phyloP scores from a whole-genome alignment of 2,113 vertebrate genomes.

The Eptesicus fuscus region DNA sequence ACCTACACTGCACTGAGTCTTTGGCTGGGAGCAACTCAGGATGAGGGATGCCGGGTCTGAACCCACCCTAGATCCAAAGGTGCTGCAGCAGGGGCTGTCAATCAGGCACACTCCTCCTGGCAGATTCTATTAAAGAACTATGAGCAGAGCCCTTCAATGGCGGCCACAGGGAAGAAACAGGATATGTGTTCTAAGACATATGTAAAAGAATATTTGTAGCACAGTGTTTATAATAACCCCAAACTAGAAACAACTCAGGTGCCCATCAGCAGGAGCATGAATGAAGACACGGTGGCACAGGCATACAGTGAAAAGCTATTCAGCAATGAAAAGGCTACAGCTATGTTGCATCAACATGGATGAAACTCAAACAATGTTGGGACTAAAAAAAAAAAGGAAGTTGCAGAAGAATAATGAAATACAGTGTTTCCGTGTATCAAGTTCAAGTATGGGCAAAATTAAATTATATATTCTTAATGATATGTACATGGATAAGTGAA shows the following conservation, averaged over 20 bases:
- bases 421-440: not conserved
- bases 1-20: not conserved
- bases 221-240: not conserved
- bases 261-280: not conserved
- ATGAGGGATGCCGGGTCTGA: not conserved
- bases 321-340: not conserved
- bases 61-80: not conserved
- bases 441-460: not conserved
- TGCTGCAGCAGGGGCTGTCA: not conserved
- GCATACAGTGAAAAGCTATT: not conserved
- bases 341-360: accelerated
- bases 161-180: not conserved
- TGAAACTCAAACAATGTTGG: not conserved
- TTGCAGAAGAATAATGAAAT: not conserved
- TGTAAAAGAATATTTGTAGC: not conserved
- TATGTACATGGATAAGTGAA: not conserved
- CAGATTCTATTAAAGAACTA: not conserved
- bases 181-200: not conserved
- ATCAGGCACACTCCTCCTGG: not conserved
- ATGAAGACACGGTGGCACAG: accelerated
- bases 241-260: not conserved
- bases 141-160: not conserved
- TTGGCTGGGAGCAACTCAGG: not conserved
- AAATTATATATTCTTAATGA: not conserved
- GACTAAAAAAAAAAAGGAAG: not conserved